Evolutionary conservation across 2,113 vertebrate species (phyloP).

Genomic region (Polyodon spathula): DNA sequence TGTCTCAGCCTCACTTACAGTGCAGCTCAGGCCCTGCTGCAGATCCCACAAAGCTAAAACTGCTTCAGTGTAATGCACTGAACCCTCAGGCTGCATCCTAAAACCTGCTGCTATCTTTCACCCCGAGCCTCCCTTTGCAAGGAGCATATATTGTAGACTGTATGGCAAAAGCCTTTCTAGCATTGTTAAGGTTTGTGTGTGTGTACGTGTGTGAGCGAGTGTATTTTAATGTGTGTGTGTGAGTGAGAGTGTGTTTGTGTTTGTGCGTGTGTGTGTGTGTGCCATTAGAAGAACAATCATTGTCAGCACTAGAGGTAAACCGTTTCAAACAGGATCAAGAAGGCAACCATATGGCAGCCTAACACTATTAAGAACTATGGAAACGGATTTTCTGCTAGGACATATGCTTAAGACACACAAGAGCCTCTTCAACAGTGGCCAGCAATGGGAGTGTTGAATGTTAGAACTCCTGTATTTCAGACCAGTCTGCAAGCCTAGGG

Average conservation of each 20-base stretch:
- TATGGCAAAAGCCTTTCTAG: too few species aligned
- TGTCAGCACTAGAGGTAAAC: conserved; percentile 34
- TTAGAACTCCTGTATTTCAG: too few species aligned
- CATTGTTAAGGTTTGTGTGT: too few species aligned
- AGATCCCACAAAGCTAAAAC: not conserved
- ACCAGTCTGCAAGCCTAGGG: too few species aligned
- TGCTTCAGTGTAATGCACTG: not conserved
- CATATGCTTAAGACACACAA: not conserved
- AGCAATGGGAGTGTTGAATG: not conserved
- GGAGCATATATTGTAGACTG: too few species aligned
- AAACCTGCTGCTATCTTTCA: not conserved
- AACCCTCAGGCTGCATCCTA: not conserved
- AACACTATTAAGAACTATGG: conserved; percentile 20
- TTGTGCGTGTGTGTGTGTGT: too few species aligned
- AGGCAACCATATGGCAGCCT: conserved; percentile 44
- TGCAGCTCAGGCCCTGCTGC: not conserved
- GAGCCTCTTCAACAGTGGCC: not conserved
- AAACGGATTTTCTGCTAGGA: conserved; percentile 3
- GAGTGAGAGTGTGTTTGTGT: too few species aligned
- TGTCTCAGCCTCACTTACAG: not conserved
- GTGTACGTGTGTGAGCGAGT: too few species aligned
- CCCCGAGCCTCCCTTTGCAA: too few species aligned
- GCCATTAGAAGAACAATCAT: conserved; percentile 22
- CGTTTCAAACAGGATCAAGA: conserved; percentile 49
- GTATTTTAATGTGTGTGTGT: too few species aligned